Evolutionary conservation across 1,140 invertebrate genomes (phyloP).

Genomic region (Bombus sibiricus): DNA sequence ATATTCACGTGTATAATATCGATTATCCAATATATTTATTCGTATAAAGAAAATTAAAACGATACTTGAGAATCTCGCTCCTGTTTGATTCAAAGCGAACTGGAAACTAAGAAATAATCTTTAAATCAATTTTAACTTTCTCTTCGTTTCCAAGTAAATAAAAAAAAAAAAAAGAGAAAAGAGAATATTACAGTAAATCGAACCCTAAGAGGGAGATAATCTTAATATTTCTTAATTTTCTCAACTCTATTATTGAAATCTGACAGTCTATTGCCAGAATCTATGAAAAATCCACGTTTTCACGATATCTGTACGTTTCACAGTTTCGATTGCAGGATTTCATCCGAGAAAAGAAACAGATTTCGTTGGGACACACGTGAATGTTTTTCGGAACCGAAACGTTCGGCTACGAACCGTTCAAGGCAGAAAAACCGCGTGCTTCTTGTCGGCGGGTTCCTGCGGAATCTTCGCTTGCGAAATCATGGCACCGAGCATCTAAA

Average conservation of each 20-base stretch:
- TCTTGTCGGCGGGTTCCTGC: neutral
- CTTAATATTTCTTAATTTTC: too few species aligned
- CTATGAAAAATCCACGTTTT: neutral
- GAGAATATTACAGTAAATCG: too few species aligned
- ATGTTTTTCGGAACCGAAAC: neutral
- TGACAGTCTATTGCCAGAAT: too few species aligned
- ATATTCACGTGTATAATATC: slow-evolving; percentile 6
- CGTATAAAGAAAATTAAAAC: neutral
- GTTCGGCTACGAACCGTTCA: neutral
- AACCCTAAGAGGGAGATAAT: too few species aligned
- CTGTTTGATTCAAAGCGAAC: too few species aligned
- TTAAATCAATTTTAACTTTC: too few species aligned
- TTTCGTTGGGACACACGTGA: slow-evolving; percentile 8
- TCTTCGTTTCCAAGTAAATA: too few species aligned
- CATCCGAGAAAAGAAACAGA: neutral
- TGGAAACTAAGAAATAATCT: too few species aligned
- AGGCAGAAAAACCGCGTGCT: slow-evolving; percentile 2
- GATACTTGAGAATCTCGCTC: neutral
- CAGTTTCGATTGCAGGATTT: neutral
- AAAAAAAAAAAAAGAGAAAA: too few species aligned
- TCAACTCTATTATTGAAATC: too few species aligned
- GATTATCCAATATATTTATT: neutral
- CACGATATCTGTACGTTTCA: neutral
- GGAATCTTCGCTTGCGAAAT: slow-evolving; percentile 2
- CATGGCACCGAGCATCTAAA: neutral